phyloP scores from a whole-genome alignment of 2,113 vertebrate genomes.

The Toxostoma redivivum region DNA sequence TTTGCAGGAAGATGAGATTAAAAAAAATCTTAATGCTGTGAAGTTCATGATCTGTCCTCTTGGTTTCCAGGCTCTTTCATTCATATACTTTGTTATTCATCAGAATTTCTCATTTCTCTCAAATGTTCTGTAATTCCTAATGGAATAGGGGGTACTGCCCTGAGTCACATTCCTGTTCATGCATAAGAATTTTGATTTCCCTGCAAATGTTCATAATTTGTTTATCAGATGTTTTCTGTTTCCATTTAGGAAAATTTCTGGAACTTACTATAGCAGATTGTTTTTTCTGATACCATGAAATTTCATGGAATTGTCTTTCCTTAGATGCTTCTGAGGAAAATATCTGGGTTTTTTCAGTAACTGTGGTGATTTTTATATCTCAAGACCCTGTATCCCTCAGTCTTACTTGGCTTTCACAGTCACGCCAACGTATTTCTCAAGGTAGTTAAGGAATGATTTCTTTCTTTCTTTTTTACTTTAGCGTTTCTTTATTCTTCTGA shows the following conservation, averaged over 20 bases:
- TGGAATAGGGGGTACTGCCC: background rate
- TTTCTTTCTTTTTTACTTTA: background rate
- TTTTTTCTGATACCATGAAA: background rate
- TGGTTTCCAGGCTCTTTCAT: background rate
- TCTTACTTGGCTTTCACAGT: background rate
- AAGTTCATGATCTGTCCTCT: background rate
- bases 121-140: background rate
- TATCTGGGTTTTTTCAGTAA: background rate
- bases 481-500: background rate
- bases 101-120: background rate
- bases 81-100: background rate
- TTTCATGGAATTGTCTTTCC: background rate
- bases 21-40: background rate
- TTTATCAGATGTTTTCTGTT: background rate
- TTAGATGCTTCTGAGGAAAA: background rate
- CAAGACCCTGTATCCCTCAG: background rate
- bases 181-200: background rate
- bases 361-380: background rate
- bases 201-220: background rate
- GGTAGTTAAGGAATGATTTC: slow-evolving; percentile 8
- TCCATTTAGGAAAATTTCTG: background rate
- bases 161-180: background rate
- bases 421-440: background rate
- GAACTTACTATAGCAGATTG: background rate
- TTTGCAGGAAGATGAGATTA: background rate